phyloP scores from a whole-genome alignment of 2,888 invertebrate species.

The Amphipyra tragopoginis region DNA sequence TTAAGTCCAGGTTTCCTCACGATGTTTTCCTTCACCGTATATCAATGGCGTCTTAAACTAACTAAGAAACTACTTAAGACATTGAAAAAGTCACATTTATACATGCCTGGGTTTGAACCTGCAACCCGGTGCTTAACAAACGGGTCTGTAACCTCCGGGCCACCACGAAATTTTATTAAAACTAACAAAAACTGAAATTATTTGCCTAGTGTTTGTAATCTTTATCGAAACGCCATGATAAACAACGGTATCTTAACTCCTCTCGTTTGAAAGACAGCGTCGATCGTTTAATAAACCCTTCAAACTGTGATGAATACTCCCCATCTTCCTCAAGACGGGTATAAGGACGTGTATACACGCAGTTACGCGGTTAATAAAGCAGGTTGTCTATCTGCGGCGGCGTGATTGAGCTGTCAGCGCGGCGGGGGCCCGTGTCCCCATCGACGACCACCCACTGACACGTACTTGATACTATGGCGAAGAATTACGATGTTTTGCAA shows the following conservation, averaged over 20 bases:
- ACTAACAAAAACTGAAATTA: no score
- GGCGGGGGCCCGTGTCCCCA: conserved; percentile 3
- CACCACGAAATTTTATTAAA: no score
- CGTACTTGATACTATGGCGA: background rate
- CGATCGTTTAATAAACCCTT: conserved; percentile 29
- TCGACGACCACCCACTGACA: conserved; percentile 8
- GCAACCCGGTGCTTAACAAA: no score
- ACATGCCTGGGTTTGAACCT: no score
- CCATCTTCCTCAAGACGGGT: conserved; percentile 16
- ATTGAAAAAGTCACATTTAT: no score
- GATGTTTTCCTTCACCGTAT: no score
- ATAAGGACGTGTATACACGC: conserved; percentile 15
- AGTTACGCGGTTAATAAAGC: conserved; percentile 36
- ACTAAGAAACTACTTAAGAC: no score
- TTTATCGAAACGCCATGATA: background rate
- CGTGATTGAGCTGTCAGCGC: conserved; percentile 52
- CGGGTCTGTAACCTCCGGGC: no score
- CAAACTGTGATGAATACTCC: conserved; percentile 7
- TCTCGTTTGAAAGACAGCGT: conserved; percentile 5
- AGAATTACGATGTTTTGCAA: background rate
- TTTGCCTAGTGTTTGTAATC: no score
- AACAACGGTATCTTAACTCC: background rate
- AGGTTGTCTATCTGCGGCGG: conserved; percentile 24
- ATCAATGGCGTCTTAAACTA: no score
- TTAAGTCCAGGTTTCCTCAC: no score